Conservation (phyloP, 2,113 vertebrate species). For the Sphyrna mokarran region DNA sequence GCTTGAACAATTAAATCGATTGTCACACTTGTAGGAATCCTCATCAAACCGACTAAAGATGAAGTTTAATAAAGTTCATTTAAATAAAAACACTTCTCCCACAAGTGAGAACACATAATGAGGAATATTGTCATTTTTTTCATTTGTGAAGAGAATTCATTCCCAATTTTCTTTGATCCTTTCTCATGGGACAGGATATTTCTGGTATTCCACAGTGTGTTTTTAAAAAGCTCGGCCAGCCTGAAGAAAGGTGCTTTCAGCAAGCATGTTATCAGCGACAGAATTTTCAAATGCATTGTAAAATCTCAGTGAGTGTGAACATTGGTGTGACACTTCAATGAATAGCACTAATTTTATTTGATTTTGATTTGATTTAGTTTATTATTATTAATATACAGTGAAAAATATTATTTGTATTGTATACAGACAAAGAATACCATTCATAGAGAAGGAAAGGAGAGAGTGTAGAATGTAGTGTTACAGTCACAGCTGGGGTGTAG, state of each 20-base stretch:
- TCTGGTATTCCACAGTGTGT: neutral
- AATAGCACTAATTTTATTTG: neutral
- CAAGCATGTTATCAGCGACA: neutral
- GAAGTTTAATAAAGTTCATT: neutral
- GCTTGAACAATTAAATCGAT: neutral
- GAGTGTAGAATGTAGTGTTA: too few species aligned
- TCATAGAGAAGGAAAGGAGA: too few species aligned
- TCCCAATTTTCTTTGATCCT: neutral
- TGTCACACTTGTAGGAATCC: neutral
- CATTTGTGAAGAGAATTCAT: neutral
- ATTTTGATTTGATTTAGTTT: too few species aligned
- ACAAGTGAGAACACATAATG: neutral
- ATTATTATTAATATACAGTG: too few species aligned
- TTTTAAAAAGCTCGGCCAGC: neutral
- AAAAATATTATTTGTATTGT: too few species aligned
- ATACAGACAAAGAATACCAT: too few species aligned
- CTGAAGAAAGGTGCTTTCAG: slow-evolving; percentile 5
- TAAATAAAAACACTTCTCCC: neutral
- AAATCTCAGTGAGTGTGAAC: neutral
- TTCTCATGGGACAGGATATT: neutral
- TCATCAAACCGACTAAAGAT: neutral
- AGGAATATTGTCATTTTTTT: neutral
- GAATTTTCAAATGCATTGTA: slow-evolving; percentile 1
- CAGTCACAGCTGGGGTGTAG: too few species aligned
- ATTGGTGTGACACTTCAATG: neutral